Percentiles rank a stretch among this genome's conserved stretches.
Conservation (phyloP, 2,113 vertebrate species). For the Phaetusa simplex region DNA sequence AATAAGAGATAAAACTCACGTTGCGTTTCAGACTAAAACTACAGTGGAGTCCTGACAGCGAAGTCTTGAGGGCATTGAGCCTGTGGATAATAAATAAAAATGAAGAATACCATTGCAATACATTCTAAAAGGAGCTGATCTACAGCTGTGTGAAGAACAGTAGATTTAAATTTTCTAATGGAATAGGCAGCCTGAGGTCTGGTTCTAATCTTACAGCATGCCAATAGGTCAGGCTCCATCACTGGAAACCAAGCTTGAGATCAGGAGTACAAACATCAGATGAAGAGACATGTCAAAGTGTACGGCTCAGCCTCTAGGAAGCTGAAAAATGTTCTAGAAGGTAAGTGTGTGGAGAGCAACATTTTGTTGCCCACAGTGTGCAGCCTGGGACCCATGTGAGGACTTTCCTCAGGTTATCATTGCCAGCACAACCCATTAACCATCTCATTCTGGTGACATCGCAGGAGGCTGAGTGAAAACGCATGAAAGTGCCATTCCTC, state of each 20-base stretch:
- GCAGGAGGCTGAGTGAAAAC: not conserved
- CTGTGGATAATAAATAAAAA: not conserved
- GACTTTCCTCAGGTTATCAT: not conserved
- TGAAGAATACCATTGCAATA: not conserved
- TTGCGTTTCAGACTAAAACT: not conserved
- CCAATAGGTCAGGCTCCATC: not conserved
- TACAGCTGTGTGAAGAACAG: not conserved
- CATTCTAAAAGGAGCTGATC: not conserved
- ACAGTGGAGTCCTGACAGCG: not conserved
- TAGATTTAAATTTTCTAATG: not conserved
- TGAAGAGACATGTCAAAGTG: not conserved
- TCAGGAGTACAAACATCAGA: not conserved
- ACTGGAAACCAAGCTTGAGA: not conserved
- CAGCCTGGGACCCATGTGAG: not conserved
- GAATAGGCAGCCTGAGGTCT: not conserved
- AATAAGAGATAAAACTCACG: not conserved
- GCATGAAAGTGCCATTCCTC: not conserved
- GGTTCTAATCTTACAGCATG: not conserved
- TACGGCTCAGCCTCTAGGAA: not conserved
- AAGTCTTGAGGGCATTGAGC: not conserved
- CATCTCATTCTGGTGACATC: not conserved
- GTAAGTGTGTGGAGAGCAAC: not conserved
- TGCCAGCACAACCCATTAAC: not conserved
- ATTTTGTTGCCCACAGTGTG: no score
- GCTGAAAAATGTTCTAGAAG: not conserved